phyloP scores from a whole-genome alignment of 2,888 invertebrate species.

The Meghimatium bilineatum region DNA sequence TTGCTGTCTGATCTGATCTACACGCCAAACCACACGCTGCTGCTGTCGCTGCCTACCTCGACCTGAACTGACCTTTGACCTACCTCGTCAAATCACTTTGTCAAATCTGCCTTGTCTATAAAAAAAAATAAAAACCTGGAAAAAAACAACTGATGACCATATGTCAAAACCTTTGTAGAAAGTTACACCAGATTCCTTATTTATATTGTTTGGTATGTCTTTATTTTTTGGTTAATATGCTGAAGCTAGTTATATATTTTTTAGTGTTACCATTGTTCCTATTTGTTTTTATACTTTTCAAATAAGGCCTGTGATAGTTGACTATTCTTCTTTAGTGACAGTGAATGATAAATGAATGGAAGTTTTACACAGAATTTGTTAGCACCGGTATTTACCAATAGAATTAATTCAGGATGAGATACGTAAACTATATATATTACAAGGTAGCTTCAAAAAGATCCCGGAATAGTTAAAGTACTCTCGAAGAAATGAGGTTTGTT shows the following conservation, averaged over 20 bases:
- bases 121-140: slow-evolving; percentile 28
- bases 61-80: slow-evolving; percentile 39
- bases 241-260: not conserved
- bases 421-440: no score
- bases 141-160: slow-evolving; percentile 4
- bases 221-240: slow-evolving; percentile 51
- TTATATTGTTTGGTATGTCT: slow-evolving; percentile 99
- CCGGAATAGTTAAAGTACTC: no score
- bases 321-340: no score
- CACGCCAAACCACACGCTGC: slow-evolving; percentile 46
- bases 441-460: no score
- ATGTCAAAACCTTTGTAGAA: slow-evolving; percentile 84
- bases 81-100: slow-evolving; percentile 48
- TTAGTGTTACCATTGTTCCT: not conserved
- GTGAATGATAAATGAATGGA: no score
- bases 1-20: slow-evolving; percentile 50
- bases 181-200: slow-evolving; percentile 99
- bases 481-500: no score
- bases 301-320: no score
- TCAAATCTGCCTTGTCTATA: slow-evolving; percentile 48
- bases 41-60: slow-evolving; percentile 38
- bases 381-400: no score
- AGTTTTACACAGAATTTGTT: no score
- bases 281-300: not conserved
- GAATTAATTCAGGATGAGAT: no score